Evolutionary conservation across 2,797 vertebrate genomes (phyloP).

Genomic region (Pseudocheirus occidentalis): DNA sequence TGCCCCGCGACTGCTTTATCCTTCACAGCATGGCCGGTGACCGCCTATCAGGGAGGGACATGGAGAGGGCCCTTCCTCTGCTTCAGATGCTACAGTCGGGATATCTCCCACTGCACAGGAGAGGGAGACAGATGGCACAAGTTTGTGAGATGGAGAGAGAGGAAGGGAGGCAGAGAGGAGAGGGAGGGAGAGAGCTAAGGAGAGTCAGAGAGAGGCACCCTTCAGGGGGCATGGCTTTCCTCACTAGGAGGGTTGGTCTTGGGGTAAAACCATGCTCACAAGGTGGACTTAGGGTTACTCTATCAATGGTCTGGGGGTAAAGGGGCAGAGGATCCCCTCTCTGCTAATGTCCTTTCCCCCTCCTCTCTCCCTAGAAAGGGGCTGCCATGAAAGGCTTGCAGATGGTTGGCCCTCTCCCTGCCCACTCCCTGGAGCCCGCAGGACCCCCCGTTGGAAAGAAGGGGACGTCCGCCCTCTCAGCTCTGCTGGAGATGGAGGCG

Average conservation of each 20-base stretch:
- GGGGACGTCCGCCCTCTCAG: slow-evolving; percentile 95
- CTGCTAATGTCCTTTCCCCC: slow-evolving; percentile 42
- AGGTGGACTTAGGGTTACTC: neutral
- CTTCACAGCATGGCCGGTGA: too few relatives aligned
- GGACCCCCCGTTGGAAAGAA: slow-evolving; percentile 93
- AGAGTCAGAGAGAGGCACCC: neutral
- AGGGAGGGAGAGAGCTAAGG: neutral
- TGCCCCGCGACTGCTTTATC: neutral
- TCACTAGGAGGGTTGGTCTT: neutral
- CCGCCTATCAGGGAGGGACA: neutral
- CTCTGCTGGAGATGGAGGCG: slow-evolving; percentile 96
- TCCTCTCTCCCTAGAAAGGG: slow-evolving; percentile 88
- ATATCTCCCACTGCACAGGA: too few relatives aligned
- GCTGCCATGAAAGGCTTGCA: slow-evolving; percentile 93
- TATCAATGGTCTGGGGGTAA: neutral
- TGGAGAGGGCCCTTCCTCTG: neutral
- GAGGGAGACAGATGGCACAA: neutral
- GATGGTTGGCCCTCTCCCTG: slow-evolving; percentile 88
- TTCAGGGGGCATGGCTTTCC: neutral
- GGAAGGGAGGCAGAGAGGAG: too few relatives aligned
- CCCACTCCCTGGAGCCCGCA: slow-evolving; percentile 89
- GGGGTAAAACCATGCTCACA: neutral
- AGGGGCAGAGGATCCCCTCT: neutral
- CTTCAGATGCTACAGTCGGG: neutral
- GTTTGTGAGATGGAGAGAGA: neutral